Evolutionary conservation across 2,888 invertebrate genomes (phyloP).

Genomic region (Hymenopus coronatus): DNA sequence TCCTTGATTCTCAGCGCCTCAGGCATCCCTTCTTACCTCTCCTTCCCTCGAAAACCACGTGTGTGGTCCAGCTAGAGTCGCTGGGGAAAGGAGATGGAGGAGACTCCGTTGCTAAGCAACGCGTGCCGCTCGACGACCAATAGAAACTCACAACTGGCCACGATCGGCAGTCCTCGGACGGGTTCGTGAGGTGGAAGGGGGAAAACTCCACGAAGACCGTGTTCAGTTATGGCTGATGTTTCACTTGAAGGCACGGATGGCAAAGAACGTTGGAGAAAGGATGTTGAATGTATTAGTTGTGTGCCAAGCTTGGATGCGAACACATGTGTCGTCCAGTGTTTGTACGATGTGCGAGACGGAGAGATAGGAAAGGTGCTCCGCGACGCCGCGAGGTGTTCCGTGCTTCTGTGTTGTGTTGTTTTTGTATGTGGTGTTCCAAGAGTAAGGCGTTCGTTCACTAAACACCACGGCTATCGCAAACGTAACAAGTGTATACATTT

Average conservation of each 20-base stretch:
- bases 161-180: constrained; percentile 22
- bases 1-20: not conserved
- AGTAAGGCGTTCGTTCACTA: not conserved
- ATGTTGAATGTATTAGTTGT: not conserved
- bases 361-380: not conserved
- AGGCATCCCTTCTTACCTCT: not conserved
- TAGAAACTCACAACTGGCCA: constrained; percentile 18
- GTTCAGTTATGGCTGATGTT: constrained; percentile 17
- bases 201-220: not conserved
- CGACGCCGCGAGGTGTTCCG: not conserved
- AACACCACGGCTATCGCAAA: not conserved
- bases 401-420: not conserved
- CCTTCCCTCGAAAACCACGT: constrained; percentile 23
- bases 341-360: not conserved
- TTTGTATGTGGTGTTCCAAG: not conserved
- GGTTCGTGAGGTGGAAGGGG: constrained; percentile 17
- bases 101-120: constrained; percentile 30
- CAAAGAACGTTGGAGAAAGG: not conserved
- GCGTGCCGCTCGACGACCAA: constrained; percentile 34
- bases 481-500: not conserved
- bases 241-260: not conserved
- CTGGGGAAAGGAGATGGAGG: constrained; percentile 24
- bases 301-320: not conserved
- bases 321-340: not conserved
- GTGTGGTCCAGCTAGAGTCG: constrained; percentile 33